Evolutionary conservation across 2,888 invertebrate genomes (phyloP).

Genomic region (Diarsia brunnea): DNA sequence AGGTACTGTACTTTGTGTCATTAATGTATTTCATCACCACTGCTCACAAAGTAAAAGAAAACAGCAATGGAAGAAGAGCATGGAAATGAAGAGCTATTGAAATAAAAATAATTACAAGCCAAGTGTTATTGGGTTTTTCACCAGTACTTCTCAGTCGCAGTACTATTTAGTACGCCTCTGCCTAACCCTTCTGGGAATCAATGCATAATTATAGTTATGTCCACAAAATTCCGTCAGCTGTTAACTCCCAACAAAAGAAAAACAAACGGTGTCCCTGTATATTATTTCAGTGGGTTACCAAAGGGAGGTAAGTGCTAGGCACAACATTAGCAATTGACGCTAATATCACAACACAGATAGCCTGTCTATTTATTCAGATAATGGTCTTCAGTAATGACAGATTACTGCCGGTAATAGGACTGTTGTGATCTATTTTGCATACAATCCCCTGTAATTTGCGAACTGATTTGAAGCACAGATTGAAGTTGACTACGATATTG

Average conservation of each 20-base stretch:
- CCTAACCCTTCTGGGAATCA: neutral
- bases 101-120: no score
- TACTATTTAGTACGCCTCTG: neutral
- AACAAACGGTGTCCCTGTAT: neutral
- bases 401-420: slow-evolving; percentile 45
- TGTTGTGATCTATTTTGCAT: slow-evolving; percentile 54
- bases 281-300: neutral
- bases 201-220: neutral
- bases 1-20: no score
- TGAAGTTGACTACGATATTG: neutral
- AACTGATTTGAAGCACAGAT: slow-evolving; percentile 21
- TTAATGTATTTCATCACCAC: no score
- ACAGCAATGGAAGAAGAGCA: no score
- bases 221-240: neutral
- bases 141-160: neutral
- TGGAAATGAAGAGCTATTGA: no score
- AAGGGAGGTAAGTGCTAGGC: slow-evolving; percentile 23
- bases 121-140: no score
- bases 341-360: slow-evolving; percentile 35
- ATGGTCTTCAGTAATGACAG: slow-evolving; percentile 43
- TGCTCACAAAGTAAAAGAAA: no score
- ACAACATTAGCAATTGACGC: slow-evolving; percentile 22
- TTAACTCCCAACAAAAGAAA: neutral
- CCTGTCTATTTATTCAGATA: slow-evolving; percentile 47
- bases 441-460: slow-evolving; percentile 51